phyloP scores from a whole-genome alignment of 1,140 invertebrate genomes.

The Drosophila sechellia region DNA sequence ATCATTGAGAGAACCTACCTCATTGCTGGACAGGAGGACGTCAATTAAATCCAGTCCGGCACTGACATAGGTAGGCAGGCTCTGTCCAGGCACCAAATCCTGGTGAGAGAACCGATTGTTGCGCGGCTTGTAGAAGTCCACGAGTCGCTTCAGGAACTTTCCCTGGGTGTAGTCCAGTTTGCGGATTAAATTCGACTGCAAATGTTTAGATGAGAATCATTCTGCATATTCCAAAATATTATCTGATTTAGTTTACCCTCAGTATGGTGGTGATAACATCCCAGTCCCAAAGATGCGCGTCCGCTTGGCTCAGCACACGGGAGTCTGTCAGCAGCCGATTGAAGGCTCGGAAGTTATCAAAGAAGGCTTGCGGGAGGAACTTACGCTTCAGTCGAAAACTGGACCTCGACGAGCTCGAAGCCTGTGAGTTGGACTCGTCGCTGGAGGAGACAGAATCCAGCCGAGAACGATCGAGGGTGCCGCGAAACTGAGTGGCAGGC shows the following conservation, averaged over 20 bases:
- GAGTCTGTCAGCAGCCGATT: slow-evolving; percentile 90
- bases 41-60: slow-evolving; percentile 92
- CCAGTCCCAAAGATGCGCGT: slow-evolving; percentile 93
- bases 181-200: slow-evolving; percentile 84
- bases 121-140: slow-evolving; percentile 95
- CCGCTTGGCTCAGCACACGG: slow-evolving; percentile 89
- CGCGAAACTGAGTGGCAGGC: slow-evolving; percentile 8
- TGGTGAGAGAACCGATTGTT: slow-evolving; percentile 93
- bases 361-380: slow-evolving; percentile 69
- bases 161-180: slow-evolving; percentile 91
- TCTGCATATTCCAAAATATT: too few relatives aligned
- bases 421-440: slow-evolving; percentile 73
- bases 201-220: not conserved
- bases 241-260: slow-evolving; percentile 86
- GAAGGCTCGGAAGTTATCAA: slow-evolving; percentile 85
- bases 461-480: slow-evolving; percentile 62
- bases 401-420: slow-evolving; percentile 67
- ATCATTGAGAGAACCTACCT: slow-evolving; percentile 60
- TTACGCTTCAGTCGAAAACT: slow-evolving; percentile 79
- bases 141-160: slow-evolving; percentile 91
- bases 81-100: slow-evolving; percentile 86
- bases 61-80: slow-evolving; percentile 88
- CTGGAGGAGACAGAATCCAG: slow-evolving; percentile 80
- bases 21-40: slow-evolving; percentile 87
- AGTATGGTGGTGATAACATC: slow-evolving; percentile 91